These are phyloP conservation scores for Lingula anatina DNA, from an alignment of 2,888 invertebrate species.

Conservation along the genomic window DNA sequence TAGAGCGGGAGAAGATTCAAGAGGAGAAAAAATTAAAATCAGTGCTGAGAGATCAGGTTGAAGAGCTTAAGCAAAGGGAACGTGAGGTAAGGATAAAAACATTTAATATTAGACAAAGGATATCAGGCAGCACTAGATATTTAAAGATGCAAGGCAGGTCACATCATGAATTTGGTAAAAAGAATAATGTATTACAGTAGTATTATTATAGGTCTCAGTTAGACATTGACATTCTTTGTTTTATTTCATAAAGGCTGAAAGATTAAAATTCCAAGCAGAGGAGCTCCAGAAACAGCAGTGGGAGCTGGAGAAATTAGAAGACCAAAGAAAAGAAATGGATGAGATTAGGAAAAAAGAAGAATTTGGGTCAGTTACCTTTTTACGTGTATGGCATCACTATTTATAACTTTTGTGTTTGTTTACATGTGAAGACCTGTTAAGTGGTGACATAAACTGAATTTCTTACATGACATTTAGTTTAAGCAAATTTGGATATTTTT, in stretches of 20 bases:
- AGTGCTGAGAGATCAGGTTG: constrained; percentile 39
- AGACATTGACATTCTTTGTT: too few species aligned
- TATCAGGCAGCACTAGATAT: not conserved
- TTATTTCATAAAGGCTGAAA: constrained; percentile 34
- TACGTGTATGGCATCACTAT: not conserved
- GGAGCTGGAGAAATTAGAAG: constrained; percentile 40
- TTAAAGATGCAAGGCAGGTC: too few species aligned
- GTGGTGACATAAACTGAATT: too few species aligned
- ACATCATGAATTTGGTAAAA: too few species aligned
- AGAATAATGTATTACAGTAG: too few species aligned
- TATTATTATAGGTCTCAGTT: too few species aligned
- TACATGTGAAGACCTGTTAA: too few species aligned
- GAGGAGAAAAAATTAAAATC: constrained; percentile 29
- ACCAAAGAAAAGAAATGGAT: constrained; percentile 30
- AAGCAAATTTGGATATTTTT: too few species aligned
- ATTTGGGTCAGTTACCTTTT: constrained; percentile 31
- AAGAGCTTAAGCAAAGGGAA: constrained; percentile 41
- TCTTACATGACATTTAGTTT: too few species aligned
- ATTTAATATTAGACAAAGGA: not conserved
- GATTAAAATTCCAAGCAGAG: constrained; percentile 37
- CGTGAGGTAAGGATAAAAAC: constrained; percentile 29
- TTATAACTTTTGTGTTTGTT: not conserved
- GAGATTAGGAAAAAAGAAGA: constrained; percentile 36
- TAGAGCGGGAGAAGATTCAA: constrained; percentile 26
- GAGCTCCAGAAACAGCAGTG: constrained; percentile 35